Percentiles rank a stretch among this genome's conserved stretches.
Evolutionary conservation across 1,140 invertebrate species (phyloP).

Genomic region (Marisa cornuarietis): DNA sequence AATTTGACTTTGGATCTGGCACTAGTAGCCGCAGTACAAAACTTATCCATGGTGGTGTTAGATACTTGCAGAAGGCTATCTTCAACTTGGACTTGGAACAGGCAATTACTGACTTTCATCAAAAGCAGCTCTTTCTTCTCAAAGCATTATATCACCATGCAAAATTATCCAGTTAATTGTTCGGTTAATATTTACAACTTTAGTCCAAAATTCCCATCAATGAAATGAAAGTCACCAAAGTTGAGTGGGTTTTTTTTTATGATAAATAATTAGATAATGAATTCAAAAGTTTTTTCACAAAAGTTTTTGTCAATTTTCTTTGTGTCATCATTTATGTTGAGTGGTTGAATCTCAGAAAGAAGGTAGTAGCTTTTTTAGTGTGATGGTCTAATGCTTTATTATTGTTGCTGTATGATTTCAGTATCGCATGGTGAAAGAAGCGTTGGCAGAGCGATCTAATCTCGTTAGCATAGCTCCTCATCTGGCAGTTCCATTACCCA

Average conservation of each 20-base stretch:
- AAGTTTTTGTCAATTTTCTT: too few species aligned
- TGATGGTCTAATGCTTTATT: neutral
- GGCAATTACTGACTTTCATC: slow-evolving; percentile 41
- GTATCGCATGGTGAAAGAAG: slow-evolving; percentile 76
- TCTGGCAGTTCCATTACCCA: slow-evolving; percentile 94
- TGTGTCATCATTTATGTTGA: neutral
- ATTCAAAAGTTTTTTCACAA: neutral
- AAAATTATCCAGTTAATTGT: too few species aligned
- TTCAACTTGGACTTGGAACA: slow-evolving; percentile 89
- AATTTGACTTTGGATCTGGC: slow-evolving; percentile 97
- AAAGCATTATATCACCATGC: neutral
- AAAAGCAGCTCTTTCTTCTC: neutral
- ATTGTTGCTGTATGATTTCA: slow-evolving; percentile 26
- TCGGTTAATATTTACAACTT: too few species aligned
- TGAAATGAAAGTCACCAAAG: too few species aligned
- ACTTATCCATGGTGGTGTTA: slow-evolving; percentile 98
- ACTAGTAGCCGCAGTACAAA: slow-evolving; percentile 96
- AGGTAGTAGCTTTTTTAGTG: neutral
- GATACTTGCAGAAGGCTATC: slow-evolving; percentile 98
- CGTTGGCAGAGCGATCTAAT: slow-evolving; percentile 91
- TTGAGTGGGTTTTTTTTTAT: neutral
- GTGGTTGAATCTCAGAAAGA: neutral
- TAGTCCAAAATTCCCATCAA: too few species aligned
- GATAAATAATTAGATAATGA: neutral
- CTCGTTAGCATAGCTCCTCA: slow-evolving; percentile 96